phyloP scores from a whole-genome alignment of 2,888 invertebrate species.

The Drosophila quasianomalipes region DNA sequence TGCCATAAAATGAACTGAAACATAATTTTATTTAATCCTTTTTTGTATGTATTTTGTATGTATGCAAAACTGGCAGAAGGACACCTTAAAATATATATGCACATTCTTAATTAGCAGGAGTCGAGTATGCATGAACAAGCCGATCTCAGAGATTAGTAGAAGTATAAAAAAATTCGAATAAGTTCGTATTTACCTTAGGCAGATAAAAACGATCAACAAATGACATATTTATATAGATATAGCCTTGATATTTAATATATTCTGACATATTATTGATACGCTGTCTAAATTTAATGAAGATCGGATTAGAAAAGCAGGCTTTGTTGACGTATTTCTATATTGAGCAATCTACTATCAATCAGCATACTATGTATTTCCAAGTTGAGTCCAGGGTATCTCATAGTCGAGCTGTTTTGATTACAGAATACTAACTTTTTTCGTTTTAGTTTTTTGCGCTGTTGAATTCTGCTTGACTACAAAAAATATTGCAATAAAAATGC shows the following conservation, averaged over 20 bases:
- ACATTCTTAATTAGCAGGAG: no score
- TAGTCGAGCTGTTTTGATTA: not conserved
- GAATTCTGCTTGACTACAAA: no score
- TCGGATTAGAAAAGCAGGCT: fast-evolving
- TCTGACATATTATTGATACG: not conserved
- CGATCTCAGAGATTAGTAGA: not conserved
- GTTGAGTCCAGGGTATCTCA: not conserved
- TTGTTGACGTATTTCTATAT: not conserved
- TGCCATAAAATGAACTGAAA: not conserved
- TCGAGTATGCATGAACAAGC: not conserved
- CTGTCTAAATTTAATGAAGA: not conserved
- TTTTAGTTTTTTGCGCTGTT: no score
- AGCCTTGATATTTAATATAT: not conserved
- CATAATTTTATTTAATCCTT: not conserved
- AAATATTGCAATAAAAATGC: not conserved
- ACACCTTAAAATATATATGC: not conserved
- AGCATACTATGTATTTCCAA: not conserved
- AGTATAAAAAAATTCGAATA: not conserved
- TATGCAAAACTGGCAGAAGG: not conserved
- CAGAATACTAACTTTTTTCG: not conserved
- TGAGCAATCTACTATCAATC: not conserved
- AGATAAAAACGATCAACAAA: not conserved
- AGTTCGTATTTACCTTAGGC: not conserved
- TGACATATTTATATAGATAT: not conserved
- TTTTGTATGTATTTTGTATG: no score